These are phyloP conservation scores for Rhagophthalmus giganteus DNA, from an alignment of 2,888 invertebrate genomes.

Conservation along the genomic window DNA sequence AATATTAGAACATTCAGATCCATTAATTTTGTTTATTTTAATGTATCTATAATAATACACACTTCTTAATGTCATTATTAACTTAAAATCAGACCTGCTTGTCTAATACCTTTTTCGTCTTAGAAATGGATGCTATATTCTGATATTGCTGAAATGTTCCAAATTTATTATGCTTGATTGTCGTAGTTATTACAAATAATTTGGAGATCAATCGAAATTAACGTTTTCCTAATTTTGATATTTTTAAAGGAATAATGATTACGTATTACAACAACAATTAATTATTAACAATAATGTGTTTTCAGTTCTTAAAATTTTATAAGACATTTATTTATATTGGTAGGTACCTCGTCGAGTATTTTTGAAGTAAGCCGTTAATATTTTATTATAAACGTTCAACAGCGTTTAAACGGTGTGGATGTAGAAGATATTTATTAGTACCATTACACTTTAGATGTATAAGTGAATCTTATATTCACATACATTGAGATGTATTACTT, in stretches of 20 bases:
- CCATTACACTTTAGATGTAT: conserved; percentile 19
- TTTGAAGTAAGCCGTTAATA: no score
- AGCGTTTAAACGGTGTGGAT: no score
- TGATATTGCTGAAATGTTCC: conserved; percentile 21
- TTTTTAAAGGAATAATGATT: no score
- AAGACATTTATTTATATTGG: no score
- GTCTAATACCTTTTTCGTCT: conserved; percentile 1
- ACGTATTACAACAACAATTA: no score
- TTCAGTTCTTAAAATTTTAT: no score
- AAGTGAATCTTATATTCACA: conserved; percentile 23
- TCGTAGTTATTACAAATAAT: conserved; percentile 26
- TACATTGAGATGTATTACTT: conserved; percentile 20
- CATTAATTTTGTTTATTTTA: conserved; percentile 10
- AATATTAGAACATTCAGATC: conserved; percentile 10
- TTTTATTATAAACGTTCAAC: no score
- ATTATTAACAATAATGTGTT: no score
- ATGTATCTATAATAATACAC: conserved; percentile 10
- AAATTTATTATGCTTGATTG: conserved; percentile 27
- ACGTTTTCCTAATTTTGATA: no score
- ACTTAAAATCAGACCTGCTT: conserved; percentile 1
- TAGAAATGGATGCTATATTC: conserved; percentile 6
- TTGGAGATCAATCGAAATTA: no score
- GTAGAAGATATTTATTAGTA: neutral
- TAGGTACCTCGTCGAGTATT: no score
- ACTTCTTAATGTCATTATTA: conserved; percentile 6